phyloP scores from a whole-genome alignment of 2,797 vertebrate genomes.

The Vespertilio murinus region DNA sequence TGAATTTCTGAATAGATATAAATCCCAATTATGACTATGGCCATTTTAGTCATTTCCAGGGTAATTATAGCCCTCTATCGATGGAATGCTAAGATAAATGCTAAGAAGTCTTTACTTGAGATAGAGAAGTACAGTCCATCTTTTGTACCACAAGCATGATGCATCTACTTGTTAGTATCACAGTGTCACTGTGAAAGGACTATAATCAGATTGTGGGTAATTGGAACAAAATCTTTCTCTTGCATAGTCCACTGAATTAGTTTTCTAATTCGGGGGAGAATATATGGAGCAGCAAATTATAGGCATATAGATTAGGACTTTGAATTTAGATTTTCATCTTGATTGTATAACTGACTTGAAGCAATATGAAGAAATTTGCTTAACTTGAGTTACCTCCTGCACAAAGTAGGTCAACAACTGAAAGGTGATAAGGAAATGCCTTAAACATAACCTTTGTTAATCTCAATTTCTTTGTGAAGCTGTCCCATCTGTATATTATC shows the following conservation, averaged over 20 bases:
- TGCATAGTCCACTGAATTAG: neutral
- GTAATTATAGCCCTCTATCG: neutral
- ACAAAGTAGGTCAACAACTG: neutral
- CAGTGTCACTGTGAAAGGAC: neutral
- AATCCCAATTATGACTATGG: neutral
- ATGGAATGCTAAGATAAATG: neutral
- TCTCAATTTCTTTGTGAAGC: neutral
- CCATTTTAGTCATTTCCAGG: neutral
- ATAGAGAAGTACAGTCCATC: neutral
- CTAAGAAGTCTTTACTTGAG: neutral
- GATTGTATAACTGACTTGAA: neutral
- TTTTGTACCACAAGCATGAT: neutral
- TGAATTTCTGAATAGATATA: neutral
- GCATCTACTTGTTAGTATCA: neutral
- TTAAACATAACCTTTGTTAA: neutral
- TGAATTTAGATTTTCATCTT: constrained; percentile 4
- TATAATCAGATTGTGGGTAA: neutral
- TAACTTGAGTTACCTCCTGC: neutral
- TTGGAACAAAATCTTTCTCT: neutral
- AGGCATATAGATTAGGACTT: neutral
- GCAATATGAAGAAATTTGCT: neutral
- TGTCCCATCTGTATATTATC: neutral
- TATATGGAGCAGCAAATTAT: neutral
- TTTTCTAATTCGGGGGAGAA: neutral
- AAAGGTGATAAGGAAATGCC: neutral